These are phyloP conservation scores for Babylonia areolata DNA, from an alignment of 1,140 invertebrate genomes.

Conservation along the genomic window DNA sequence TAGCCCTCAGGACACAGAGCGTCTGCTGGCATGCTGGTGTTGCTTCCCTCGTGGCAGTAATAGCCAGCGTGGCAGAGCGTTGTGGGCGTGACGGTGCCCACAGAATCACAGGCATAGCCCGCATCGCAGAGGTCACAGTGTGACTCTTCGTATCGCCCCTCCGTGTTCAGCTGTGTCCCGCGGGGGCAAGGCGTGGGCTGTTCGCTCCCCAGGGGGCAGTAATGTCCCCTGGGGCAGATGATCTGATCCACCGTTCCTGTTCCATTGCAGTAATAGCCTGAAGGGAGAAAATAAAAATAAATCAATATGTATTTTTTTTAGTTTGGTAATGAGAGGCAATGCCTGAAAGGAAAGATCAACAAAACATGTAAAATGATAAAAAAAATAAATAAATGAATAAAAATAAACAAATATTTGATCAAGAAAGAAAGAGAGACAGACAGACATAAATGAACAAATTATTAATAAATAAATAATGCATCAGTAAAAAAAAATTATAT, in stretches of 20 bases:
- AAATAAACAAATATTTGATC: no score
- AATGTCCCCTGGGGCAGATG: conserved; percentile 69
- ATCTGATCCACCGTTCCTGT: conserved; percentile 62
- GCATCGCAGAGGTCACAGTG: conserved; percentile 68
- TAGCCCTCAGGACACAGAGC: conserved; percentile 69
- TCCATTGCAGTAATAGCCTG: conserved; percentile 69
- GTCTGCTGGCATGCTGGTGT: conserved; percentile 57
- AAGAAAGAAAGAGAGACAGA: no score
- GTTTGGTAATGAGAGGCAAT: background rate
- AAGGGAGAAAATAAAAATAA: background rate
- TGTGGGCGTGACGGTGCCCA: conserved; percentile 51
- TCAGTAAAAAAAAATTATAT: no score
- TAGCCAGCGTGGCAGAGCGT: conserved; percentile 62
- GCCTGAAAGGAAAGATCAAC: no score
- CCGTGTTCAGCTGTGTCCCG: conserved; percentile 63
- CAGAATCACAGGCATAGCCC: conserved; percentile 68
- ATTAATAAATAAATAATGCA: no score
- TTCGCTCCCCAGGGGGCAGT: conserved; percentile 69
- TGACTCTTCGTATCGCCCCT: conserved; percentile 58
- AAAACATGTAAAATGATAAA: no score
- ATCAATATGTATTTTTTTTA: background rate
- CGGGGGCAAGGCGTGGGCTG: conserved; percentile 68
- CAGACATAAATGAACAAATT: no score
- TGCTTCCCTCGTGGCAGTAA: conserved; percentile 64
- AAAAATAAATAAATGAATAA: no score